phyloP scores from a whole-genome alignment of 2,888 invertebrate genomes.

The Altica lythri region DNA sequence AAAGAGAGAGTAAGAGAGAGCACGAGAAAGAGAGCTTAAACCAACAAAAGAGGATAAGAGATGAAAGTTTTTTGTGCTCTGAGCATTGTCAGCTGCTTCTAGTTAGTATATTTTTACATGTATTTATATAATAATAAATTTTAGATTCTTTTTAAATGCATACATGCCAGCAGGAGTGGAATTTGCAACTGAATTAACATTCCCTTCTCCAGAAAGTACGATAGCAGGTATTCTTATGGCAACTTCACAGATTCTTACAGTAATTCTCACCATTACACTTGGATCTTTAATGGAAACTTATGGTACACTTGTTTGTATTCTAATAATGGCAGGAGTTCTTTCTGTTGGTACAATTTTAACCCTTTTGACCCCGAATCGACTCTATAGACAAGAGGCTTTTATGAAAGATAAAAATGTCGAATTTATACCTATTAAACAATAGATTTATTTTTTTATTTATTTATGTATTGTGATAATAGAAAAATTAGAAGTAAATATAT shows the following conservation, averaged over 20 bases:
- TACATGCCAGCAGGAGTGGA: conserved; percentile 47
- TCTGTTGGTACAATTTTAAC: conserved; percentile 40
- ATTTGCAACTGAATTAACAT: conserved; percentile 46
- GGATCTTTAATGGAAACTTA: conserved; percentile 33
- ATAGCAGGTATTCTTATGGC: conserved; percentile 44
- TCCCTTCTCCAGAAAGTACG: conserved; percentile 45
- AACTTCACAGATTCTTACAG: conserved; percentile 42
- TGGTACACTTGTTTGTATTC: conserved; percentile 44
- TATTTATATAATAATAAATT: too few species aligned
- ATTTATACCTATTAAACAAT: conserved; percentile 22
- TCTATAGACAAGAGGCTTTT: conserved; percentile 44
- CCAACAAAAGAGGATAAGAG: too few species aligned
- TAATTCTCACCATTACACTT: conserved; percentile 37
- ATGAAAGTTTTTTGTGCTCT: too few species aligned
- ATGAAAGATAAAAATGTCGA: conserved; percentile 28
- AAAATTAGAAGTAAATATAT: too few species aligned
- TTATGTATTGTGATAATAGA: too few species aligned
- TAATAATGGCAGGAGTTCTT: conserved; percentile 34
- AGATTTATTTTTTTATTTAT: too few species aligned
- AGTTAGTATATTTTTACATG: too few species aligned
- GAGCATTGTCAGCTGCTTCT: too few species aligned
- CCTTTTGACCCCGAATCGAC: conserved; percentile 40
- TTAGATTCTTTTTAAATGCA: conserved; percentile 45
- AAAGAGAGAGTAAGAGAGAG: too few species aligned
- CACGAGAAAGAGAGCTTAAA: too few species aligned